A percentile compares a stretch with the other conserved stretches of the same genome.
Conservation (phyloP, 1,140 invertebrate genomes). For the Chironomus striatipennis region DNA sequence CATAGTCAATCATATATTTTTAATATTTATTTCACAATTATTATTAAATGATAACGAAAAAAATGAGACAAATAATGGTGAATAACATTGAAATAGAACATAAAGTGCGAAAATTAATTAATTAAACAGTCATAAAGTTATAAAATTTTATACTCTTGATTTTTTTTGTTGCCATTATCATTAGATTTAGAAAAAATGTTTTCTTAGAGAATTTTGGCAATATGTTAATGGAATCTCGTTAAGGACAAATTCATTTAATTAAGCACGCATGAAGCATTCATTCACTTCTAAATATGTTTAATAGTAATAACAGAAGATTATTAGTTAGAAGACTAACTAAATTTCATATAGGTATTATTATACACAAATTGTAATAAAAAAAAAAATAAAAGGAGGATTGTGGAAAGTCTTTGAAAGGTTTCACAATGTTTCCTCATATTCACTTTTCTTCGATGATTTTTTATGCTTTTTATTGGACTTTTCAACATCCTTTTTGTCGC, state of each 20-base stretch:
- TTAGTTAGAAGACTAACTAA: not conserved
- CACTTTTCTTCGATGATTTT: not conserved
- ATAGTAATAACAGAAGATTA: not conserved
- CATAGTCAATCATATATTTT: too few species aligned
- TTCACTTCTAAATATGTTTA: not conserved
- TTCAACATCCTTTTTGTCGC: not conserved
- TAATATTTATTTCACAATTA: too few species aligned
- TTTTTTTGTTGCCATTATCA: too few species aligned
- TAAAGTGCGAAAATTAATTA: too few species aligned
- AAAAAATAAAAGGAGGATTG: not conserved
- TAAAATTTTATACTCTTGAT: too few species aligned
- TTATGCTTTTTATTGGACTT: not conserved
- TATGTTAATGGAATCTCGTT: not conserved
- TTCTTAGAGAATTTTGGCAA: not conserved
- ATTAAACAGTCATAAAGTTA: too few species aligned
- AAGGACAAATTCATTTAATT: not conserved
- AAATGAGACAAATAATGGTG: too few species aligned
- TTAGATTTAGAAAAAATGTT: not conserved
- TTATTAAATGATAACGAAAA: too few species aligned
- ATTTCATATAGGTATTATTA: not conserved
- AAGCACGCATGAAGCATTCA: not conserved
- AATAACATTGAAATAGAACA: too few species aligned
- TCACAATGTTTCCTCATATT: constrained; percentile 1
- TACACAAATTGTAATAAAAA: not conserved
- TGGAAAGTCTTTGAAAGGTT: not conserved